Conservation (phyloP, 37 sponge, comb jelly and placozoan species). For the Hormiphora californensis region DNA sequence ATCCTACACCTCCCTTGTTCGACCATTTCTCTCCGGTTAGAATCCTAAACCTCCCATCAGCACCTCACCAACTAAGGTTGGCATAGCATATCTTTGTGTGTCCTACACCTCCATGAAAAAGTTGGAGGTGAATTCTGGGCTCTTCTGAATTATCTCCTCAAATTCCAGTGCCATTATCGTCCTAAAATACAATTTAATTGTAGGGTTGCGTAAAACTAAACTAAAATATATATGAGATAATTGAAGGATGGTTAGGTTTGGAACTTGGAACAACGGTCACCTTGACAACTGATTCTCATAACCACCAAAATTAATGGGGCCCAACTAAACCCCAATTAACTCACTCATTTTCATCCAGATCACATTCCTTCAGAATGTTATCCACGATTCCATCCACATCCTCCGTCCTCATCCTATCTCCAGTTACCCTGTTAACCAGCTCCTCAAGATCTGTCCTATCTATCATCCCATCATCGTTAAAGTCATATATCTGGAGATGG, state of each 20-base stretch:
- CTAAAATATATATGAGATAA: too few species aligned
- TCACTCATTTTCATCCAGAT: conserved; percentile 40
- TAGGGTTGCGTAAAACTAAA: background rate
- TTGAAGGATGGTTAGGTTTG: too few species aligned
- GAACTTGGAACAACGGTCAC: too few species aligned
- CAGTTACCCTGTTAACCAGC: conserved; percentile 42
- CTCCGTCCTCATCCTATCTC: conserved; percentile 32
- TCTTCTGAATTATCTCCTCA: conserved; percentile 30
- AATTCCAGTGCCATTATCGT: background rate
- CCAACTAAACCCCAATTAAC: too few species aligned
- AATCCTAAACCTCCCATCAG: too few species aligned
- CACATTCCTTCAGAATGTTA: conserved; percentile 30
- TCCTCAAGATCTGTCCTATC: conserved; percentile 42
- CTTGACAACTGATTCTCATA: too few species aligned
- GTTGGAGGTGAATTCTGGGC: conserved; percentile 18
- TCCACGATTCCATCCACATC: conserved; percentile 51
- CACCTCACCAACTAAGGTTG: too few species aligned
- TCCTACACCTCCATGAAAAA: conserved; percentile 23
- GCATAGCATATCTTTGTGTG: background rate
- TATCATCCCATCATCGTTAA: conserved; percentile 36
- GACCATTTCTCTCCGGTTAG: too few species aligned
- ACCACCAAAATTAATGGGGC: too few species aligned
- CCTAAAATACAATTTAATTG: background rate
- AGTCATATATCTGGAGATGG: conserved; percentile 42
- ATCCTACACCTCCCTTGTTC: too few species aligned